Percentiles rank a stretch among this genome's conserved stretches.
These are phyloP conservation scores for Drosophila sucinea DNA, from an alignment of 1,140 invertebrate genomes.

Conservation along the genomic window DNA sequence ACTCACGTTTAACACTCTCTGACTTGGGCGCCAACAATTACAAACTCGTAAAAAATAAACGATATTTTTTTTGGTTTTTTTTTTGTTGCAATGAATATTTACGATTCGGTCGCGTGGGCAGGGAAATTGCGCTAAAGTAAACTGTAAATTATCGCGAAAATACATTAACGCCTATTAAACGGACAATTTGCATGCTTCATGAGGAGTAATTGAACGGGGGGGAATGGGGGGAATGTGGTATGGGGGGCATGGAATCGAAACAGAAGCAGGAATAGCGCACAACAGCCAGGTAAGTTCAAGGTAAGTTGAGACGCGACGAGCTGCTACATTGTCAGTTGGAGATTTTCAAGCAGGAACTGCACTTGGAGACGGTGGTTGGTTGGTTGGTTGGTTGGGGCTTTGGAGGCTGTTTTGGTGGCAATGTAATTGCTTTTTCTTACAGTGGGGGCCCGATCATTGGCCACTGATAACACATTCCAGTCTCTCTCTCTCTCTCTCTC, in stretches of 20 bases:
- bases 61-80: neutral
- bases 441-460: conserved; percentile 44
- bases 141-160: conserved; percentile 58
- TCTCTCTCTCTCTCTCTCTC: conserved; percentile 12
- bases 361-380: conserved; percentile 13
- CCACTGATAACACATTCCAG: conserved; percentile 67
- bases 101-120: conserved; percentile 64
- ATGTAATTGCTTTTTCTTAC: conserved; percentile 63
- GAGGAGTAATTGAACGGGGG: neutral
- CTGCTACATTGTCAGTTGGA: conserved; percentile 38
- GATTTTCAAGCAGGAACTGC: neutral
- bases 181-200: conserved; percentile 58
- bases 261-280: conserved; percentile 23
- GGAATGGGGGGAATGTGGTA: neutral
- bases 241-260: neutral
- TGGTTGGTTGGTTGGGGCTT: conserved; percentile 16
- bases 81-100: conserved; percentile 37
- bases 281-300: conserved; percentile 53
- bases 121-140: conserved; percentile 48
- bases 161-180: conserved; percentile 68
- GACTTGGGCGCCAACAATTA: conserved; percentile 47
- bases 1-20: conserved; percentile 36
- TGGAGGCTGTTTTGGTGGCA: conserved; percentile 32
- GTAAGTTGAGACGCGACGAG: conserved; percentile 47
- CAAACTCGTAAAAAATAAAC: conserved; percentile 53